Conservation (phyloP, 2,113 vertebrate genomes). For the Phrynosoma blainvillii region DNA sequence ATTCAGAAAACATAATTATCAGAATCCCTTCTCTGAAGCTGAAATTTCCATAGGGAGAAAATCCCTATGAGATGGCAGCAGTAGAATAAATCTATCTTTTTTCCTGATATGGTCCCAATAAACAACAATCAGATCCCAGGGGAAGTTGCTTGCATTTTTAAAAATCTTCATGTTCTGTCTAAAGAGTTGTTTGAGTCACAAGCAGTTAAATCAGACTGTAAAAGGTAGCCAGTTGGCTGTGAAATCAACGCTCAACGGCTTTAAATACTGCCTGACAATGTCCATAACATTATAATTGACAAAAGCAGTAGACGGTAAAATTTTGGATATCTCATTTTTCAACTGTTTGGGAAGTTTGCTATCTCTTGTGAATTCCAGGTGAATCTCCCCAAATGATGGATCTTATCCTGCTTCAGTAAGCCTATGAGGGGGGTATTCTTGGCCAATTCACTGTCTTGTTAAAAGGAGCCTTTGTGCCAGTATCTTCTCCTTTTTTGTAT, state of each 20-base stretch:
- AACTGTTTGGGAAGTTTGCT: background rate
- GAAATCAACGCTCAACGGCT: background rate
- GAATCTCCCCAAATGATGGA: background rate
- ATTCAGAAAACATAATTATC: too few species aligned
- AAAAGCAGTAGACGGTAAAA: background rate
- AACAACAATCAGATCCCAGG: too few species aligned
- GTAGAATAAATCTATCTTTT: too few species aligned
- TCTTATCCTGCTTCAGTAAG: background rate
- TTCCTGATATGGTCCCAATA: background rate
- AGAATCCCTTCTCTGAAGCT: background rate
- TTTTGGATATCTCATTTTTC: background rate
- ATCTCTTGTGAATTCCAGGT: background rate
- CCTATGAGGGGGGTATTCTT: background rate
- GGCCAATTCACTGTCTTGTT: background rate
- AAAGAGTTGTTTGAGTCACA: background rate
- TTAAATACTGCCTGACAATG: background rate
- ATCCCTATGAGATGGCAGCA: too few species aligned
- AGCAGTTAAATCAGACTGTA: background rate
- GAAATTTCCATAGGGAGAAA: background rate
- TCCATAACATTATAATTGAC: background rate
- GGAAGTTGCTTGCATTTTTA: background rate
- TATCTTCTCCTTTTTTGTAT: slow-evolving; percentile 25
- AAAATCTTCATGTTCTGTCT: background rate
- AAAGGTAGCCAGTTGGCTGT: background rate
- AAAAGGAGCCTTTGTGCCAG: background rate